Conservation (phyloP, 30 jellyfish, hydroid and myxozoan genomes). For the Aurelia aurita region DNA sequence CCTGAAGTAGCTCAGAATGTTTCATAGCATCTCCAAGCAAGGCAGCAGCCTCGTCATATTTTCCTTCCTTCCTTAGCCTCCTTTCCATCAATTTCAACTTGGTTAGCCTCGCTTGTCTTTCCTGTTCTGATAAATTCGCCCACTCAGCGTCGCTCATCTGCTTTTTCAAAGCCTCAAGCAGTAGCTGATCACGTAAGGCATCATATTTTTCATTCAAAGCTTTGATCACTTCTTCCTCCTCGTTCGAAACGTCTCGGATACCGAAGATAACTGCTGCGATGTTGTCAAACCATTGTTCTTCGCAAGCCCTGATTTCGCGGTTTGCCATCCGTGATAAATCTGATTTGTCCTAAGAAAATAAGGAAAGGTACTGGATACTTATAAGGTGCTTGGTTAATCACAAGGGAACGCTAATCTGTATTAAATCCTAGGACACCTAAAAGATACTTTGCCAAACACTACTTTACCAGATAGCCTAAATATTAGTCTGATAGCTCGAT, state of each 20-base stretch:
- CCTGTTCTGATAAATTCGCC: constrained; percentile 91
- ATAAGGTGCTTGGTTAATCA: no score
- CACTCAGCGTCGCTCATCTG: constrained; percentile 94
- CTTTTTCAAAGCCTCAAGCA: constrained; percentile 83
- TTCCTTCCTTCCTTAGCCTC: constrained; percentile 92
- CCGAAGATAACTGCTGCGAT: constrained; percentile 89
- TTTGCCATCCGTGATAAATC: constrained; percentile 64
- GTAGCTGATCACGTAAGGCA: constrained; percentile 82
- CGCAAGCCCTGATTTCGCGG: constrained; percentile 50
- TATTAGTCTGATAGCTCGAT: no score
- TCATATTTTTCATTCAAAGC: constrained; percentile 90
- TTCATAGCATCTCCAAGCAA: constrained; percentile 86
- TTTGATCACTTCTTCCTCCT: constrained; percentile 84
- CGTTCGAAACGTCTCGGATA: constrained; percentile 68
- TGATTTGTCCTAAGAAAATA: constrained; percentile 37
- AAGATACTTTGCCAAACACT: no score
- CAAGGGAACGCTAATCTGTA: no score
- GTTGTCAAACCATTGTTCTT: constrained; percentile 89
- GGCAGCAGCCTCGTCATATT: constrained; percentile 88
- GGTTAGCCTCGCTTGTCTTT: constrained; percentile 88
- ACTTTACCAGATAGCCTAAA: no score
- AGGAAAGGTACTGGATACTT: no score
- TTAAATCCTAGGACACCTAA: no score
- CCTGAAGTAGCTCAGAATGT: constrained; percentile 79
- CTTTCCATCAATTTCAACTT: constrained; percentile 85